Evolutionary conservation across 2,113 vertebrate genomes (phyloP).

Genomic region (Reinhardtius hippoglossoides): DNA sequence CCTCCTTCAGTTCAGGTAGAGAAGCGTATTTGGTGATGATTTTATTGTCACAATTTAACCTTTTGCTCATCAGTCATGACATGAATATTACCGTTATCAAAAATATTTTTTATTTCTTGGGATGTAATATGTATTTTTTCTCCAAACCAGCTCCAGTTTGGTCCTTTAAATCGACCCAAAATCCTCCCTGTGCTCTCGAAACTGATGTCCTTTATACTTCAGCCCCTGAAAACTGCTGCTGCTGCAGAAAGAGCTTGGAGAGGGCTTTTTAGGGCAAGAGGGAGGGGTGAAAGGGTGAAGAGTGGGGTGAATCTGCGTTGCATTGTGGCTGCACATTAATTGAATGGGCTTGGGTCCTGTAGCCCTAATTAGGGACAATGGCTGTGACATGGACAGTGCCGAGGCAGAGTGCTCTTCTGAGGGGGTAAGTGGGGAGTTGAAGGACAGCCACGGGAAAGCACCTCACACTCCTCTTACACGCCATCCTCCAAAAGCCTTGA

Average conservation of each 20-base stretch:
- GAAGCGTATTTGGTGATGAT: conserved; percentile 5
- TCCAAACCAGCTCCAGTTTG: conserved; percentile 7
- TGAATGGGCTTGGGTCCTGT: conserved; percentile 71
- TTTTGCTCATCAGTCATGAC: not conserved
- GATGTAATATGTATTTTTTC: not conserved
- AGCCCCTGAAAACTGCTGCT: conserved; percentile 35
- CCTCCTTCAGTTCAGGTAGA: conserved; percentile 9
- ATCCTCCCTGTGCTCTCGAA: conserved; percentile 2
- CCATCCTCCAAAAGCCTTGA: conserved; percentile 73
- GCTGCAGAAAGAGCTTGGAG: conserved; percentile 44
- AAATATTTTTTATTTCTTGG: not conserved
- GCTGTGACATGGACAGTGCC: conserved; percentile 64
- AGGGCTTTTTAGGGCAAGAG: conserved; percentile 43
- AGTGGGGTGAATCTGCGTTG: conserved; percentile 58
- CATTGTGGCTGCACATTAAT: conserved; percentile 71
- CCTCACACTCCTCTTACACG: conserved; percentile 55
- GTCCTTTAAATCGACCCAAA: conserved; percentile 26
- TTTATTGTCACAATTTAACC: not conserved
- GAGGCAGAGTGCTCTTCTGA: conserved; percentile 75
- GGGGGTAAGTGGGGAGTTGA: conserved; percentile 75
- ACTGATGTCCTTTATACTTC: conserved; percentile 31
- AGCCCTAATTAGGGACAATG: conserved; percentile 81
- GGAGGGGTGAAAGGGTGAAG: conserved; percentile 60
- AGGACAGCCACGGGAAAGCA: conserved; percentile 73
- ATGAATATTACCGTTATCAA: not conserved